Evolutionary conservation across 2,113 vertebrate genomes (phyloP).

Genomic region (Alligator sinensis): DNA sequence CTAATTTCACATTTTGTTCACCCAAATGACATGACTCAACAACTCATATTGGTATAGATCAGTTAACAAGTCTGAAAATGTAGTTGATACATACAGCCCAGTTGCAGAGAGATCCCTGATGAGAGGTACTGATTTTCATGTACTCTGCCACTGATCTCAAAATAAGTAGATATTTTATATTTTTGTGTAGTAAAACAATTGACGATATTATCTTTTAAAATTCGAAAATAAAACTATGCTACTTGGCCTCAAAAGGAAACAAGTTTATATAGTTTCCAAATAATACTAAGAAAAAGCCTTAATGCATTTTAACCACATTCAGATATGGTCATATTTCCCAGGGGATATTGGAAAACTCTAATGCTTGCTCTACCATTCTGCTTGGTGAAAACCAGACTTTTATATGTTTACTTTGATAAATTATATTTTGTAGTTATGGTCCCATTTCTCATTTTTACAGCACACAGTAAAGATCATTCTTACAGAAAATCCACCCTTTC

Average conservation of each 20-base stretch:
- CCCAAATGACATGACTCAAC: no score
- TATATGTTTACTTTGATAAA: background rate
- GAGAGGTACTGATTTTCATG: background rate
- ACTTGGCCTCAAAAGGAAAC: background rate
- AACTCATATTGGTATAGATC: background rate
- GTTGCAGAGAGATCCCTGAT: background rate
- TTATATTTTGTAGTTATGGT: background rate
- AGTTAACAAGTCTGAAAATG: background rate
- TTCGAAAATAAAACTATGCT: background rate
- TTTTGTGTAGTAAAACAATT: background rate
- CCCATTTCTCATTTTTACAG: conserved; percentile 64
- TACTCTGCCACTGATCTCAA: background rate
- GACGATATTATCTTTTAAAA: background rate
- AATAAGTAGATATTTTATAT: background rate
- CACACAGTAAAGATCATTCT: conserved; percentile 87
- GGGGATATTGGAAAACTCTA: background rate
- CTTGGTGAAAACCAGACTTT: background rate
- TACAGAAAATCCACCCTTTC: conserved; percentile 86
- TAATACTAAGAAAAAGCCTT: background rate
- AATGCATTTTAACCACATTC: background rate
- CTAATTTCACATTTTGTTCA: no score
- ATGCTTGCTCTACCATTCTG: background rate
- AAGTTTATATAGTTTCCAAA: background rate
- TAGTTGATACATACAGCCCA: background rate
- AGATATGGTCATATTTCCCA: background rate